These are phyloP conservation scores for Fabriciana adippe DNA, from an alignment of 2,888 invertebrate species.

Conservation along the genomic window DNA sequence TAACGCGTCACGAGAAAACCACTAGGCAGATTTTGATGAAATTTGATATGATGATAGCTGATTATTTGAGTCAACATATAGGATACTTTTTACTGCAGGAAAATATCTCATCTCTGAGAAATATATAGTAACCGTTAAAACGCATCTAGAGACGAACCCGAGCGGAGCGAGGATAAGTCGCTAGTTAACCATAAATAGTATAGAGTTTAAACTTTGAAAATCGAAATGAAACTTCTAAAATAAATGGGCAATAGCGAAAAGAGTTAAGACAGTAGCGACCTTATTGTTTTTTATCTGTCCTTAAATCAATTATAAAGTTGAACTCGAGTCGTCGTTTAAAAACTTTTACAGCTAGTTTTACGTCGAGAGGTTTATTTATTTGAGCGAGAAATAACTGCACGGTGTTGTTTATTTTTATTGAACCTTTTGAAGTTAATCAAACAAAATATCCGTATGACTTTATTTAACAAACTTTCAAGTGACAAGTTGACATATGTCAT, in stretches of 20 bases:
- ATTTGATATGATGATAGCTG: too few species aligned
- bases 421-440: not conserved
- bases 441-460: not conserved
- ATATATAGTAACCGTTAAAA: too few species aligned
- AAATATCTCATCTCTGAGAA: too few species aligned
- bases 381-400: conserved; percentile 23
- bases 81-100: too few species aligned
- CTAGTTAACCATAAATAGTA: too few species aligned
- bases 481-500: too few species aligned
- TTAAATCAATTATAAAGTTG: conserved; percentile 42
- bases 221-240: not conserved
- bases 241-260: conserved; percentile 6
- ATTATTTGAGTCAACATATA: too few species aligned
- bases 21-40: too few species aligned
- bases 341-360: conserved; percentile 26
- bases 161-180: too few species aligned
- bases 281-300: conserved; percentile 33
- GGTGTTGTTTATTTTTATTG: conserved; percentile 3
- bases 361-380: conserved; percentile 25
- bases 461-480: not conserved
- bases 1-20: too few species aligned
- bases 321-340: conserved; percentile 18
- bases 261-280: conserved; percentile 26
- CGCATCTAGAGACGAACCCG: too few species aligned
- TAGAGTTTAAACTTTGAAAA: too few species aligned